A percentile compares a stretch with the other conserved stretches of the same genome.
Conservation (phyloP, 1,140 invertebrate species). For the Bombus balteatus region DNA sequence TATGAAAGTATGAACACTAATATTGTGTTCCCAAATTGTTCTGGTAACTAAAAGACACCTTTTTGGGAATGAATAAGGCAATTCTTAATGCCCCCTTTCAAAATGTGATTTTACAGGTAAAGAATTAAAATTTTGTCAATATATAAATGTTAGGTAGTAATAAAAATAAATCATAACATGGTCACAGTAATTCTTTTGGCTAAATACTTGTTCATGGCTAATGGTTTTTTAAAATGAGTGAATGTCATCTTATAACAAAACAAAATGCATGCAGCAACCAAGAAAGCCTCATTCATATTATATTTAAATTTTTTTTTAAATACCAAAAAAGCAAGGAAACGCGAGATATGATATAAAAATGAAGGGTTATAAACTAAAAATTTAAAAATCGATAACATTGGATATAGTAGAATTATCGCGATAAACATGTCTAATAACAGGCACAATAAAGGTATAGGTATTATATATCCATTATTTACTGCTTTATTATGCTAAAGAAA, state of each 20-base stretch:
- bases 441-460: constrained; percentile 79
- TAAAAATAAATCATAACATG: constrained; percentile 37
- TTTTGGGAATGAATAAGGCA: constrained; percentile 61
- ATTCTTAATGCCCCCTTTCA: constrained; percentile 59
- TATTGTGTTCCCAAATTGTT: constrained; percentile 52
- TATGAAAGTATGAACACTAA: constrained; percentile 43
- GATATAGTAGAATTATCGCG: constrained; percentile 61
- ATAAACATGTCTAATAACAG: constrained; percentile 77
- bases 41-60: constrained; percentile 64
- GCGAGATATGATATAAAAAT: constrained; percentile 64
- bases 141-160: constrained; percentile 13
- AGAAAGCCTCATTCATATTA: constrained; percentile 36
- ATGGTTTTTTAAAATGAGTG: constrained; percentile 50
- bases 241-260: constrained; percentile 53
- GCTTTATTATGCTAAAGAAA: constrained; percentile 72
- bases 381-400: constrained; percentile 70
- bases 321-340: constrained; percentile 61
- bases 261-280: constrained; percentile 48
- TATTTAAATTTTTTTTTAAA: constrained; percentile 44
- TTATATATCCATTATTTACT: constrained; percentile 69
- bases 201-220: constrained; percentile 38
- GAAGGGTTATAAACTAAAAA: constrained; percentile 71
- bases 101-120: constrained; percentile 15
- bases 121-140: constrained; percentile 18
- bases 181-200: constrained; percentile 9